These are phyloP conservation scores for Stenopsyche tienmushanensis DNA, from an alignment of 1,140 invertebrate genomes.

Conservation along the genomic window DNA sequence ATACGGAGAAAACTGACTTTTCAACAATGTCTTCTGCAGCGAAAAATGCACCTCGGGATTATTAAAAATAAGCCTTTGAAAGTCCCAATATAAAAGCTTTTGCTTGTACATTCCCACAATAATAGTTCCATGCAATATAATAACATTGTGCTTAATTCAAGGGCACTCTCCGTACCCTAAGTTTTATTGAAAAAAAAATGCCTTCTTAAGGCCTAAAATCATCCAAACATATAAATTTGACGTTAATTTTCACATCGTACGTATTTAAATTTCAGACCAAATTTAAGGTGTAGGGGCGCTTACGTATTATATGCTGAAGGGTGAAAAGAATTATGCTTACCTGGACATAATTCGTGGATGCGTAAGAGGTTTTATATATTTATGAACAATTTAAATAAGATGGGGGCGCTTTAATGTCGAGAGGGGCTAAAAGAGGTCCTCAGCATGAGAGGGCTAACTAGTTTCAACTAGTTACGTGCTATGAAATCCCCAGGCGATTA, in stretches of 20 bases:
- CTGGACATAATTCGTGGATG: slow-evolving; percentile 6
- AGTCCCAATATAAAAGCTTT: no score
- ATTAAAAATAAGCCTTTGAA: background rate
- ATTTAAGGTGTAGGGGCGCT: background rate
- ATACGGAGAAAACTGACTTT: slow-evolving; percentile 30
- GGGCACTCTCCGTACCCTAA: background rate
- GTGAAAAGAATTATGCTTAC: background rate
- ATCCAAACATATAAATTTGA: no score
- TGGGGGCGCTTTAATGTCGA: slow-evolving; percentile 16
- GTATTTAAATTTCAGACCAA: no score
- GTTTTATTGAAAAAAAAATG: background rate
- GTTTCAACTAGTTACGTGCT: slow-evolving; percentile 39
- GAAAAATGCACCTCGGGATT: background rate
- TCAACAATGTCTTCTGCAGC: background rate
- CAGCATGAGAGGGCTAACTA: slow-evolving; percentile 35
- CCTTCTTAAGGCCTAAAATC: no score
- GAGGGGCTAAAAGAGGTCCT: slow-evolving; percentile 31
- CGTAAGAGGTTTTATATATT: slow-evolving; percentile 36
- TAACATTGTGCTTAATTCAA: background rate
- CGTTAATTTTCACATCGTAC: no score
- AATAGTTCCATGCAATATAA: background rate
- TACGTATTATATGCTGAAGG: background rate
- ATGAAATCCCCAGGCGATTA: slow-evolving; percentile 33
- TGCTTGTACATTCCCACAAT: no score
- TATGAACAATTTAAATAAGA: slow-evolving; percentile 37